Evolutionary conservation across 2,113 vertebrate genomes (phyloP).

Genomic region (Heptranchias perlo): DNA sequence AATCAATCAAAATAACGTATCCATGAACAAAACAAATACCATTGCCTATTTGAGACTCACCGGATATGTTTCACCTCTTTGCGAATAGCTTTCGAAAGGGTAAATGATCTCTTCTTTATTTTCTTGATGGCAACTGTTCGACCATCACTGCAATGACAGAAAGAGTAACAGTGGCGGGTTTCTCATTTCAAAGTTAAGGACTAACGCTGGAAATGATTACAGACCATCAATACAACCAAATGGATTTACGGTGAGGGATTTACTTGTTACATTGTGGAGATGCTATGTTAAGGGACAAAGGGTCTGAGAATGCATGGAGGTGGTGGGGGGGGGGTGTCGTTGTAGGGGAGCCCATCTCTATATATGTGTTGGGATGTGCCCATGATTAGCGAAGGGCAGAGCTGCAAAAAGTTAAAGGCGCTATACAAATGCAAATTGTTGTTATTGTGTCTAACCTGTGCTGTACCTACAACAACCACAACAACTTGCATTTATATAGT

Average conservation of each 20-base stretch:
- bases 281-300: not conserved
- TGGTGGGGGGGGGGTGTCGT: not conserved
- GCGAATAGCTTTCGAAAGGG: conserved; percentile 65
- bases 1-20: not conserved
- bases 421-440: not conserved
- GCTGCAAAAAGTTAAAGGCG: not conserved
- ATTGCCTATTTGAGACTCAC: conserved; percentile 46
- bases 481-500: not conserved
- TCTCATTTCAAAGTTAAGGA: not conserved
- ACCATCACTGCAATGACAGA: conserved; percentile 62
- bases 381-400: not conserved
- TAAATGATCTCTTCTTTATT: conserved; percentile 67
- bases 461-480: not conserved
- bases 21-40: not conserved
- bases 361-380: not conserved
- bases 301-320: not conserved
- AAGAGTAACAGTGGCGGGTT: not conserved
- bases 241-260: not conserved
- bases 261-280: not conserved
- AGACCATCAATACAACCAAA: not conserved
- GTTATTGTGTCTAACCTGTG: not conserved
- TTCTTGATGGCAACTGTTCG: conserved; percentile 72
- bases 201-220: not conserved
- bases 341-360: not conserved
- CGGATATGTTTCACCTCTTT: conserved; percentile 78